Percentiles rank a stretch among this genome's conserved stretches.
Conservation (phyloP, 2,113 vertebrate species). For the Lasiurus cinereus region DNA sequence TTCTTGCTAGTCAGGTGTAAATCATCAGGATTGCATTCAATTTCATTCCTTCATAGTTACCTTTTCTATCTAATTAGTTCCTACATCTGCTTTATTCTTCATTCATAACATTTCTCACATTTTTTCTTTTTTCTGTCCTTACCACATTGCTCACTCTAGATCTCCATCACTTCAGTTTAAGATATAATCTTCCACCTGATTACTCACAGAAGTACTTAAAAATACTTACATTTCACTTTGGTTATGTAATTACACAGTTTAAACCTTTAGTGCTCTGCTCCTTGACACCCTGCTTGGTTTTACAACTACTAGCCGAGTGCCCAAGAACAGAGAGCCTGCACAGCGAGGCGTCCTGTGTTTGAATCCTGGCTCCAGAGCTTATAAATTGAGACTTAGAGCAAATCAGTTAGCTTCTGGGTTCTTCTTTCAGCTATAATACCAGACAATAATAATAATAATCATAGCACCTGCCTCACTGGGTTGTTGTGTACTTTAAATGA, state of each 20-base stretch:
- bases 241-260: not conserved
- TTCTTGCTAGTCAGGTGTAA: not conserved
- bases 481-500: not conserved
- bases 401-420: not conserved
- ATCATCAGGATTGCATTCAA: not conserved
- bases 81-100: not conserved
- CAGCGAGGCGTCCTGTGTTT: not conserved
- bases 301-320: not conserved
- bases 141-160: not conserved
- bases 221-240: not conserved
- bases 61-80: not conserved
- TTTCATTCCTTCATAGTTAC: not conserved
- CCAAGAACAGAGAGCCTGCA: not conserved
- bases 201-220: not conserved
- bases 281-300: fast-evolving
- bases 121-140: not conserved
- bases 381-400: not conserved
- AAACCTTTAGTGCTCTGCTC: not conserved
- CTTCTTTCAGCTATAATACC: not conserved
- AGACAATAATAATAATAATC: not conserved
- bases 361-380: not conserved
- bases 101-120: not conserved
- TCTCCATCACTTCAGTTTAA: not conserved
- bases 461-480: not conserved
- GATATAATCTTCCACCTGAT: not conserved